These are phyloP conservation scores for Glaucidium brasilianum DNA, from an alignment of 2,113 vertebrate genomes.

Conservation along the genomic window DNA sequence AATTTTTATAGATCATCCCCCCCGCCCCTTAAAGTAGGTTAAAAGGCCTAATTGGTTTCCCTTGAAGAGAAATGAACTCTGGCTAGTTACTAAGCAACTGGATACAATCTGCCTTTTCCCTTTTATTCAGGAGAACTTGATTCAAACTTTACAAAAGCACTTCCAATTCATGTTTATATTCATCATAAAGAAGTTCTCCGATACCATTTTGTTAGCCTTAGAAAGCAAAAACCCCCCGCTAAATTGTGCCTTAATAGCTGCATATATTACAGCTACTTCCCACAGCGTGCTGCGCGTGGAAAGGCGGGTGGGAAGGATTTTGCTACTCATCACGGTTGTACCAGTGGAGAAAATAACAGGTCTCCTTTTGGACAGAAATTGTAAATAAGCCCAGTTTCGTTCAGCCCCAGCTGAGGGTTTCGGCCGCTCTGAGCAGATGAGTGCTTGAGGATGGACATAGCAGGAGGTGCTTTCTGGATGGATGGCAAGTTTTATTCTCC, in stretches of 20 bases:
- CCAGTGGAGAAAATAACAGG: not conserved
- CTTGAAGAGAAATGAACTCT: not conserved
- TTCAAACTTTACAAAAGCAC: not conserved
- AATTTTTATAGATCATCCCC: not conserved
- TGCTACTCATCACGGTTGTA: not conserved
- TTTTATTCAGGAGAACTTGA: not conserved
- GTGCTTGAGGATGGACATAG: rapidly evolving
- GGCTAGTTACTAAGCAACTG: constrained; percentile 36
- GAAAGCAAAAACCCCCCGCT: not conserved
- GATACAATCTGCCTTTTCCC: not conserved
- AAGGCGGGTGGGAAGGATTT: not conserved
- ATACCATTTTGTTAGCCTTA: not conserved
- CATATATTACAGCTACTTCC: not conserved
- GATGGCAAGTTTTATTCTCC: not conserved
- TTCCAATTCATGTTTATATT: not conserved
- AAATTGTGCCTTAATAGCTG: not conserved
- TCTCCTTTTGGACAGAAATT: not conserved
- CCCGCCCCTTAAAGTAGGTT: not conserved
- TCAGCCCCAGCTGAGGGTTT: not conserved
- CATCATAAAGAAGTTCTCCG: not conserved
- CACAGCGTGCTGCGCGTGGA: rapidly evolving
- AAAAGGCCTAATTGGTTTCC: constrained; percentile 38
- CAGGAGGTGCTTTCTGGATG: not conserved
- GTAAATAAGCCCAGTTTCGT: not conserved
- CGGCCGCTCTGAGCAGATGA: not conserved